Evolutionary conservation across 2,888 invertebrate species (phyloP), one percentile per base, ranked within the genome.

Genomic region (Drosophila kuntzei): DNA sequence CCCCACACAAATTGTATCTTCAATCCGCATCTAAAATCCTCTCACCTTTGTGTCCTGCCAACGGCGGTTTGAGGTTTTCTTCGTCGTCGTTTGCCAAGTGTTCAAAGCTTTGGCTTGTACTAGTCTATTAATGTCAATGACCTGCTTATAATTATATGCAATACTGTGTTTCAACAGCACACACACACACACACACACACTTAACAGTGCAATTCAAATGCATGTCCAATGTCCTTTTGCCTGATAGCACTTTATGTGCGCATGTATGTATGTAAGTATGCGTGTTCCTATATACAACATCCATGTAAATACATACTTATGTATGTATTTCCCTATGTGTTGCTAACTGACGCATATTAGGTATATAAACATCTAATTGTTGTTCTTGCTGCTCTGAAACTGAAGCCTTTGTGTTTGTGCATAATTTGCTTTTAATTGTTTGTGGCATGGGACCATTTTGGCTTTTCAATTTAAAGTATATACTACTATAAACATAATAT

Each of bases 121-220:
- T 62, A 44, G 60, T 59, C 60, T 54, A 68, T 67, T 65, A 76
- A 76, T 79, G 85, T 85, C 85, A 85, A 88, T 86, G 85, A 85
- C 85, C 85, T 85, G 85, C 55, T 76, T 77, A 86, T 87, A 87
- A 89, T 89, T 89, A 85, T 88, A 85, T 87, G 81, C 83, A 80
- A 79, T 72, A 80, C 68, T 37, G 37, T 60, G 61, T 55, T 64
- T 65, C 76, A 70, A 43, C 70, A 71, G 36, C 63, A 25, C 58
- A 46, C 41, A 25, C n/a, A 44, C 34, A 34, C 37, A 32, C 51
- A 51, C 34, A 37, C 44, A 54, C 46, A 53, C 50, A 44, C 18
- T 50, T 46, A 68, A 54, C 67, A 79, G 71, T 76, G 65, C 70
- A 79, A 76, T 79, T 76, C 62, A 69, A 71, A 68, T 66, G 67